phyloP scores from a whole-genome alignment of 35 echinoderm and acorn worm genomes.

The Heliocidaris tuberculata region DNA sequence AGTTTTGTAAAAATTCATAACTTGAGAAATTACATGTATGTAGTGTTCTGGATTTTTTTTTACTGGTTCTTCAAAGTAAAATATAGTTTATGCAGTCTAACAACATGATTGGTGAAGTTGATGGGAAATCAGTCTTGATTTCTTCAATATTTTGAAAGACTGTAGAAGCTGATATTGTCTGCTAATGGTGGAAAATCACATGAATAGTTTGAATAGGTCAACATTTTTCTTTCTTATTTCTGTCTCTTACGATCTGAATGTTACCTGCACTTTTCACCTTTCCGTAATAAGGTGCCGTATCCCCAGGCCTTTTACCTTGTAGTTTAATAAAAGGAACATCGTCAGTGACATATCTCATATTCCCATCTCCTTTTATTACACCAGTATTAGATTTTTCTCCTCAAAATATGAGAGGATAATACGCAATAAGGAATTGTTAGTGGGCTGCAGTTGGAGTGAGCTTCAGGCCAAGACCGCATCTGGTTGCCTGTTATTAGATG shows the following conservation, averaged over 20 bases:
- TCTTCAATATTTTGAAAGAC: no score
- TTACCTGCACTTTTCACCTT: not conserved
- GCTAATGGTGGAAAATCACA: no score
- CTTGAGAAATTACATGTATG: no score
- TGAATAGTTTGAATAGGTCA: no score
- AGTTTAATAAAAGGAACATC: not conserved
- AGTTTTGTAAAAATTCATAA: no score
- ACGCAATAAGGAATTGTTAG: not conserved
- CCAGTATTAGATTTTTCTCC: constrained; percentile 12
- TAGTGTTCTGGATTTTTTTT: no score
- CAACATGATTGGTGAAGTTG: no score
- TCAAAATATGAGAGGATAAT: not conserved
- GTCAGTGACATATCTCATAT: constrained; percentile 16
- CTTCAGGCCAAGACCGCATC: not conserved
- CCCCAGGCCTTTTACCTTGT: not conserved
- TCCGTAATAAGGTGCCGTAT: not conserved
- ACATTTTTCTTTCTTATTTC: no score
- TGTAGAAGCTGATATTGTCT: no score
- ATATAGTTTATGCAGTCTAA: no score
- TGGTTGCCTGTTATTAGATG: not conserved
- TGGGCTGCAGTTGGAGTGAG: not conserved
- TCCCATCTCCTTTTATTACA: not conserved
- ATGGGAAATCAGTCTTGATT: no score
- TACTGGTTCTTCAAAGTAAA: no score
- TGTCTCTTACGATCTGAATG: not conserved